Percentiles rank a stretch among this genome's conserved stretches.
Evolutionary conservation across 2,888 invertebrate genomes (phyloP).

Genomic region (Ormyrus rosae): DNA sequence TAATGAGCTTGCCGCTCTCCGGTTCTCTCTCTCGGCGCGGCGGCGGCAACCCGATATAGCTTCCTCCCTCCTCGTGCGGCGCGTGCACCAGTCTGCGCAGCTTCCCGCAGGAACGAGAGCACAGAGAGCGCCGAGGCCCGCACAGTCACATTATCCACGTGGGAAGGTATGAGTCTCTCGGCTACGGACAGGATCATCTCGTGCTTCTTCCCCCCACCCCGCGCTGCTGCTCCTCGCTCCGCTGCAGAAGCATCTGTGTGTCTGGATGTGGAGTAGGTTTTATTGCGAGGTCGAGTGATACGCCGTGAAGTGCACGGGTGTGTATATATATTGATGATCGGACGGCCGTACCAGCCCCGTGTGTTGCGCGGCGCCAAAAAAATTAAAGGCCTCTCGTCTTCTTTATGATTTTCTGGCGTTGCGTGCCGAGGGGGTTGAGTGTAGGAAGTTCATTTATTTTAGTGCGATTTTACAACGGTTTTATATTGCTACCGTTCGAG

Average conservation of each 20-base stretch:
- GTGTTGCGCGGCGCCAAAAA: too few species aligned
- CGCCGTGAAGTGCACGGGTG: background rate
- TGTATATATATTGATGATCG: background rate
- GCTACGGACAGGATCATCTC: slow-evolving; percentile 6
- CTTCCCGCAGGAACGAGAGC: slow-evolving; percentile 16
- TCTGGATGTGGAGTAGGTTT: background rate
- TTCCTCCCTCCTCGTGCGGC: slow-evolving; percentile 7
- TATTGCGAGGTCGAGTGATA: background rate
- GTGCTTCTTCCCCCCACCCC: background rate
- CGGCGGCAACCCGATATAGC: slow-evolving; percentile 51
- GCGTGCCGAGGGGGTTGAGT: too few species aligned
- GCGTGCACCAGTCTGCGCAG: background rate
- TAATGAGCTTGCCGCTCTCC: slow-evolving; percentile 47
- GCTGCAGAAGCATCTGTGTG: background rate
- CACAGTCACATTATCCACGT: slow-evolving; percentile 74
- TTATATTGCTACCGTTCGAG: too few species aligned
- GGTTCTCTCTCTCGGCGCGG: background rate
- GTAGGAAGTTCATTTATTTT: too few species aligned
- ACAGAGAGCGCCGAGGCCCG: slow-evolving; percentile 61
- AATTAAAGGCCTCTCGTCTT: too few species aligned
- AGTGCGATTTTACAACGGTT: too few species aligned
- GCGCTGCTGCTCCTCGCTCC: background rate
- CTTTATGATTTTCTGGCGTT: too few species aligned
- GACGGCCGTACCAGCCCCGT: background rate
- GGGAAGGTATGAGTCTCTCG: slow-evolving; percentile 65